Percentiles rank a stretch among this genome's conserved stretches.
Evolutionary conservation across 1,140 invertebrate species (phyloP).

Genomic region (Ceratina japonica): DNA sequence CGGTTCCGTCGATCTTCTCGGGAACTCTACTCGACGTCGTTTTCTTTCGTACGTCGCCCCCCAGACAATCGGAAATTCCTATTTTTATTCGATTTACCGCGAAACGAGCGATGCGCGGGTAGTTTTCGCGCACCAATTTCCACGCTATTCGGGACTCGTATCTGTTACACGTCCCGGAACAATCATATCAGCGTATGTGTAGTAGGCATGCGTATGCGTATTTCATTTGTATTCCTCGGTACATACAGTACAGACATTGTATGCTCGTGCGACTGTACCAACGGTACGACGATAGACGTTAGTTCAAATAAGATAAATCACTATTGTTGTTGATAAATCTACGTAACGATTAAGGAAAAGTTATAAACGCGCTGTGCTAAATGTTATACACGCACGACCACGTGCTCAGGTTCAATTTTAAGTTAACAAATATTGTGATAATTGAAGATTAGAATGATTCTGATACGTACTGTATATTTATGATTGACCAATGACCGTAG

Average conservation of each 20-base stretch:
- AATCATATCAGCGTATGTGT: background rate
- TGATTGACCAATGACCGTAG: too few relatives aligned
- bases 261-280: background rate
- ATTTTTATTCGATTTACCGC: background rate
- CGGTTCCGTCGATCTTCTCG: background rate
- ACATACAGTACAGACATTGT: background rate
- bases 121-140: background rate
- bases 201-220: too few relatives aligned
- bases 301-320: slow-evolving; percentile 1
- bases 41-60: too few relatives aligned
- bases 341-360: slow-evolving; percentile 14
- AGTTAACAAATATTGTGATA: too few relatives aligned
- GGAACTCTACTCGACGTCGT: too few relatives aligned
- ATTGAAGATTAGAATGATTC: too few relatives aligned
- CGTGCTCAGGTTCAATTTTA: background rate
- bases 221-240: background rate
- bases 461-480: too few relatives aligned
- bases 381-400: too few relatives aligned
- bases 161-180: background rate
- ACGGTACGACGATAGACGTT: background rate
- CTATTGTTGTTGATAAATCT: slow-evolving; percentile 42
- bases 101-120: background rate
- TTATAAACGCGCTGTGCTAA: background rate
- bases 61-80: too few relatives aligned
- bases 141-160: background rate